Conservation (phyloP, 2,888 invertebrate species). For the Gari tellinella region DNA sequence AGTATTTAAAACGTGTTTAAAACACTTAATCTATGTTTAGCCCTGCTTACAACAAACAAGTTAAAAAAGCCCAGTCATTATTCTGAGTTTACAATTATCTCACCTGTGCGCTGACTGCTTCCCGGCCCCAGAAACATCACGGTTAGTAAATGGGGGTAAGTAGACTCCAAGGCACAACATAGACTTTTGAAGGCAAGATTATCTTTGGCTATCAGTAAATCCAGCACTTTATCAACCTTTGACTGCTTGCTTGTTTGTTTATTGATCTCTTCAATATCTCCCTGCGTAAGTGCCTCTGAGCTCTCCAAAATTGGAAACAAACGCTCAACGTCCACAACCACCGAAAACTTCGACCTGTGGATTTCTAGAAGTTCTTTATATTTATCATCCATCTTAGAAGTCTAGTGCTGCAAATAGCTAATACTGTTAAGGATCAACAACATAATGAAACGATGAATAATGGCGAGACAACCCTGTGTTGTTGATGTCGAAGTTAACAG, state of each 20-base stretch:
- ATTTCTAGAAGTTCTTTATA: constrained; percentile 74
- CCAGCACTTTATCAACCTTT: constrained; percentile 75
- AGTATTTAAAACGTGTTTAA: no score
- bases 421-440: background rate
- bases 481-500: background rate
- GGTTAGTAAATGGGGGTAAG: constrained; percentile 76
- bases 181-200: constrained; percentile 71
- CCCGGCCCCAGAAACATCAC: constrained; percentile 74
- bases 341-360: constrained; percentile 71
- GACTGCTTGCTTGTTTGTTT: constrained; percentile 65
- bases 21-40: no score
- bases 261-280: constrained; percentile 73
- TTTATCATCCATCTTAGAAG: constrained; percentile 68
- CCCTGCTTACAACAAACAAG: no score
- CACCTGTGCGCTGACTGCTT: constrained; percentile 50
- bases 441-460: constrained; percentile 3
- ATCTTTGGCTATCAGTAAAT: constrained; percentile 72
- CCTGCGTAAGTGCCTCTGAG: constrained; percentile 65
- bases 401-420: background rate
- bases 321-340: constrained; percentile 70
- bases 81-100: constrained; percentile 1
- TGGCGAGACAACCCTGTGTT: constrained; percentile 2
- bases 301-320: constrained; percentile 70
- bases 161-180: constrained; percentile 71
- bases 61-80: no score